Evolutionary conservation across 2,113 vertebrate species (phyloP).

Genomic region (Hemicordylus capensis): DNA sequence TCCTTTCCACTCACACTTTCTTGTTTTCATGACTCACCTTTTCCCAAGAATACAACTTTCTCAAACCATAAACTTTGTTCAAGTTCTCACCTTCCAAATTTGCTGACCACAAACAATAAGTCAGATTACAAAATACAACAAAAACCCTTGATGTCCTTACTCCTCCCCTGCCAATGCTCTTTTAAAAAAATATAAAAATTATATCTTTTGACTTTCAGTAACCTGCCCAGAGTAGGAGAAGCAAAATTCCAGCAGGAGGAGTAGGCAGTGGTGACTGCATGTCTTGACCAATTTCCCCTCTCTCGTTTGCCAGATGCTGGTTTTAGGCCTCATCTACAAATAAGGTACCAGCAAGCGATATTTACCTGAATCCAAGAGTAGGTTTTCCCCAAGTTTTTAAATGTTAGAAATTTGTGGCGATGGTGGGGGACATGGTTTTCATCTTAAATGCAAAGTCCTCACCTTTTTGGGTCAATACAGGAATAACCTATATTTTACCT

Average conservation of each 20-base stretch:
- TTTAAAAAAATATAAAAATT: no score
- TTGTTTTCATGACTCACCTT: neutral
- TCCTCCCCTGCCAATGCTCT: neutral
- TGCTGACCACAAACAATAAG: neutral
- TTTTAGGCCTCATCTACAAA: neutral
- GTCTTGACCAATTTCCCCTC: neutral
- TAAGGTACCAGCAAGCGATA: no score
- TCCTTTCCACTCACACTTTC: neutral
- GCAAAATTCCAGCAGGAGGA: neutral
- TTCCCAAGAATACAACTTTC: neutral
- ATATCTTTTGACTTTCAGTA: neutral
- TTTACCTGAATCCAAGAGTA: no score
- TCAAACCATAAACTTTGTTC: neutral
- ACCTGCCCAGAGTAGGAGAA: neutral
- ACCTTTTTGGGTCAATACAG: no score
- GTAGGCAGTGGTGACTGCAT: neutral
- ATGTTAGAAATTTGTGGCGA: no score
- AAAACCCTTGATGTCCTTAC: neutral
- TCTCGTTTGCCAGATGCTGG: neutral
- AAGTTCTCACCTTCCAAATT: neutral
- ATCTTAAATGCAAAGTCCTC: no score
- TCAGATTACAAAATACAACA: neutral
- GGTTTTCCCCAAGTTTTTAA: no score
- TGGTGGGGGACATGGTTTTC: no score
- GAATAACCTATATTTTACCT: no score